Conservation (phyloP, 1,140 invertebrate species). For the Oedothorax gibbosus region DNA sequence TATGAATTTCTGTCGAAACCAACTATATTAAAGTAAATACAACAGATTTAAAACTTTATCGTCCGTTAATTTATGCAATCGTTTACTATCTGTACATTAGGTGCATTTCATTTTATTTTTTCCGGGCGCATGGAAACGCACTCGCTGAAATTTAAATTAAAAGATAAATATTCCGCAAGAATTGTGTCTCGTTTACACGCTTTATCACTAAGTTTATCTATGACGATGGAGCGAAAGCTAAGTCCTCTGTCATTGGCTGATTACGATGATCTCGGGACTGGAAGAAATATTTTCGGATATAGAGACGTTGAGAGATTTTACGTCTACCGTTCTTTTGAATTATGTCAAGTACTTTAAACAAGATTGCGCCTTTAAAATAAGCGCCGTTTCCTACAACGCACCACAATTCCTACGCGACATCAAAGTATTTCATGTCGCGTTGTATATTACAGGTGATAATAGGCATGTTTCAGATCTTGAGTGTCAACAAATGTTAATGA, state of each 20-base stretch:
- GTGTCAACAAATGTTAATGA: too few relatives aligned
- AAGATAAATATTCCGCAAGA: background rate
- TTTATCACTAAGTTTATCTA: background rate
- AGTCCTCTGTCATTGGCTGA: constrained; percentile 8
- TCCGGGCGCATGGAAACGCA: too few relatives aligned
- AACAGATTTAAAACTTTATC: too few relatives aligned
- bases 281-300: constrained; percentile 19
- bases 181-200: constrained; percentile 4
- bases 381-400: background rate
- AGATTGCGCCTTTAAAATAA: constrained; percentile 6
- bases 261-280: background rate
- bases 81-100: too few relatives aligned
- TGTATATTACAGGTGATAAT: too few relatives aligned
- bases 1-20: too few relatives aligned
- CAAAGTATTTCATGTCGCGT: background rate
- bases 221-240: background rate
- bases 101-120: too few relatives aligned
- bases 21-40: too few relatives aligned
- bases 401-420: background rate
- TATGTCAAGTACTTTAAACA: constrained; percentile 30
- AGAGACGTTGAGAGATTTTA: background rate
- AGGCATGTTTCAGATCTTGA: too few relatives aligned
- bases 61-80: too few relatives aligned
- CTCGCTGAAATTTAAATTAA: too few relatives aligned
- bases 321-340: constrained; percentile 20